These are phyloP conservation scores for Metopia argyrocephala DNA, from an alignment of 2,888 invertebrate species.

Conservation along the genomic window DNA sequence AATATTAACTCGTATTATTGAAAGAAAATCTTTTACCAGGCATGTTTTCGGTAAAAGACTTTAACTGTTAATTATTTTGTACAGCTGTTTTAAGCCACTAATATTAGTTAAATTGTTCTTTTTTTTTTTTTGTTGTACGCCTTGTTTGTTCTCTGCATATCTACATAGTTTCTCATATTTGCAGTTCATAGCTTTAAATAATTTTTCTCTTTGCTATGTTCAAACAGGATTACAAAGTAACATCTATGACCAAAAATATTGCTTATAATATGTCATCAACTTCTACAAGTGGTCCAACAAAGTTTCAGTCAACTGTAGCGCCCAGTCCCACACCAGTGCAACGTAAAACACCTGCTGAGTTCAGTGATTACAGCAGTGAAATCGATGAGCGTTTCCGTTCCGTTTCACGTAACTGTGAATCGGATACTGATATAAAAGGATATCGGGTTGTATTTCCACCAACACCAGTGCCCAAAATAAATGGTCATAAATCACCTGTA, in stretches of 20 bases:
- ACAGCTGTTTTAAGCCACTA: constrained; percentile 35
- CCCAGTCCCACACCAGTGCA: constrained; percentile 82
- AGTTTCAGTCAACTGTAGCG: constrained; percentile 73
- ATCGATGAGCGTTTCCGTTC: constrained; percentile 83
- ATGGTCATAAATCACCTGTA: constrained; percentile 79
- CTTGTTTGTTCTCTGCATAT: constrained; percentile 31
- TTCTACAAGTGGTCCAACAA: constrained; percentile 68
- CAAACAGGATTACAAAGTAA: constrained; percentile 79
- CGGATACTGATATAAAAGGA: constrained; percentile 80
- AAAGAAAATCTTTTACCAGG: neutral
- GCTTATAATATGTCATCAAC: constrained; percentile 78
- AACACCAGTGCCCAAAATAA: constrained; percentile 79
- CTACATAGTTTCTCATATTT: neutral
- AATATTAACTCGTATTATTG: neutral
- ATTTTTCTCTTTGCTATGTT: neutral
- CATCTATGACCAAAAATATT: constrained; percentile 79
- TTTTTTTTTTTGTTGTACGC: neutral
- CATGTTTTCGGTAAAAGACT: constrained; percentile 37
- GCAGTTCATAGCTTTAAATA: too few relatives aligned
- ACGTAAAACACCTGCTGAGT: constrained; percentile 77
- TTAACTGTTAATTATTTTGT: too few relatives aligned
- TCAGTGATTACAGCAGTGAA: constrained; percentile 87
- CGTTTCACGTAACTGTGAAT: constrained; percentile 81
- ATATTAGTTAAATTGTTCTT: too few relatives aligned
- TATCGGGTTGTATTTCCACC: constrained; percentile 82